phyloP scores from a whole-genome alignment of 2,113 vertebrate genomes.

The Vulpes vulpes region DNA sequence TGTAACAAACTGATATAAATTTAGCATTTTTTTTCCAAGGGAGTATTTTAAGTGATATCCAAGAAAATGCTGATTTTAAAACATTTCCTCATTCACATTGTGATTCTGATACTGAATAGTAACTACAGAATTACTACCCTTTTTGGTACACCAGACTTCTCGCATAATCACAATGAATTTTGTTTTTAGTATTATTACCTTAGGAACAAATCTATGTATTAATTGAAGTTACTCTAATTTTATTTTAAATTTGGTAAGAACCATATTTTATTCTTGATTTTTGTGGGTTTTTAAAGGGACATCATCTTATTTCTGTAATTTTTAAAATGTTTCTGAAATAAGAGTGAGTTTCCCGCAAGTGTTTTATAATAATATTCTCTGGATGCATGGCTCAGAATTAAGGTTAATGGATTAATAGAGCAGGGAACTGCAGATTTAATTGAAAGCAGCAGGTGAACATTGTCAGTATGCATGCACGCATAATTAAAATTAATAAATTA shows the following conservation, averaged over 20 bases:
- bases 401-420: constrained; percentile 72
- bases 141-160: neutral
- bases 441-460: constrained; percentile 70
- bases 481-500: constrained; percentile 76
- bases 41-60: neutral
- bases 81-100: neutral
- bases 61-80: constrained; percentile 15
- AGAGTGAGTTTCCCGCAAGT: constrained; percentile 56
- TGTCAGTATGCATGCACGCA: constrained; percentile 26
- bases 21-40: neutral
- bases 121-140: neutral
- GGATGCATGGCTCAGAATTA: constrained; percentile 73
- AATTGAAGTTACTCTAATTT: constrained; percentile 1
- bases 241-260: constrained; percentile 25
- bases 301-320: constrained; percentile 44
- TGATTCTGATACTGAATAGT: neutral
- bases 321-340: constrained; percentile 66
- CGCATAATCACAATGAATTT: neutral
- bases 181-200: neutral
- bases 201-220: constrained; percentile 7
- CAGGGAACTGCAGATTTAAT: constrained; percentile 68
- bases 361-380: constrained; percentile 67
- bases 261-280: neutral
- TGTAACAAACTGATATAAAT: neutral
- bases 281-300: neutral